Conservation (phyloP, 2,888 invertebrate species). For the Alsophila aescularia region DNA sequence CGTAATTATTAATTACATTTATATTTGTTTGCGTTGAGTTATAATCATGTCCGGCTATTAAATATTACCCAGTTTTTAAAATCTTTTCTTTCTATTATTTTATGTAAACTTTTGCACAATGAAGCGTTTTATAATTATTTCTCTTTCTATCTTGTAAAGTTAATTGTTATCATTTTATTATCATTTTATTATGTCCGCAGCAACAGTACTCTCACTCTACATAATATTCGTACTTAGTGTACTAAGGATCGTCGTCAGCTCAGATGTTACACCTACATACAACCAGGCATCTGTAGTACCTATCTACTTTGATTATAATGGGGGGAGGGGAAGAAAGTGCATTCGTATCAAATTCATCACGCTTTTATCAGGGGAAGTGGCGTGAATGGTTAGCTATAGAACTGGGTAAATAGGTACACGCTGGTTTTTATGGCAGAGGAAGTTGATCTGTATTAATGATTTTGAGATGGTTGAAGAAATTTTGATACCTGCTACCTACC, state of each 20-base stretch:
- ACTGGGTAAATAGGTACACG: neutral
- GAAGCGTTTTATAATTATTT: no score
- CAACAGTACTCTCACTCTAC: neutral
- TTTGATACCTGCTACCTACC: no score
- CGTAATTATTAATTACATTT: no score
- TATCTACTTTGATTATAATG: slow-evolving; percentile 37
- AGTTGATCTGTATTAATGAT: neutral
- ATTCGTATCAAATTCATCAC: slow-evolving; percentile 31
- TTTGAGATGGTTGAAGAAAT: no score
- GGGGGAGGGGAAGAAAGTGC: slow-evolving; percentile 28
- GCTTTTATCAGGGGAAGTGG: slow-evolving; percentile 32
- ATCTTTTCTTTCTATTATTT: no score
- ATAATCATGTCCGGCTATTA: no score
- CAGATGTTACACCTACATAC: slow-evolving; percentile 7
- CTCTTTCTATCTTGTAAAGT: no score
- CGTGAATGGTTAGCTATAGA: neutral
- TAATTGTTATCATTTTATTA: no score
- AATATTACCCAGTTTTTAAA: no score
- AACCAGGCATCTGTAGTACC: slow-evolving; percentile 13
- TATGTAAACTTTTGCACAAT: no score
- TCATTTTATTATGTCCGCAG: neutral
- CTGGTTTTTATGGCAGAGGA: neutral
- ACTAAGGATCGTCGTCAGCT: slow-evolving; percentile 23
- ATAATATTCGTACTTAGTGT: slow-evolving; percentile 7
- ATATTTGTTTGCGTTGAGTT: no score